A percentile compares a stretch with the other conserved stretches of the same genome.
These are phyloP conservation scores for Chamaea fasciata DNA, from an alignment of 2,113 vertebrate genomes.

Conservation along the genomic window DNA sequence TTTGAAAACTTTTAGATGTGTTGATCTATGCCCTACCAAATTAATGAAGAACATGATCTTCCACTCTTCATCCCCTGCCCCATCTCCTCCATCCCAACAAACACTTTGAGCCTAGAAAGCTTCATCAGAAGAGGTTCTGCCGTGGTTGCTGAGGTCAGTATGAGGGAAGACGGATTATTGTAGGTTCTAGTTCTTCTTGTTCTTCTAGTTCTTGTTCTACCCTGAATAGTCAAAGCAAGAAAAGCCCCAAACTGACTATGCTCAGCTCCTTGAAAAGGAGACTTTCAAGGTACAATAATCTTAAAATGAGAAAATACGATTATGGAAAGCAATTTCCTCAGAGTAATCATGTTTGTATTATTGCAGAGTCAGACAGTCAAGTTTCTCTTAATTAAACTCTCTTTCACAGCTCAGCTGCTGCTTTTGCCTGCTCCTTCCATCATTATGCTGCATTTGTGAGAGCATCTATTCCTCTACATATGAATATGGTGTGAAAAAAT, in stretches of 20 bases:
- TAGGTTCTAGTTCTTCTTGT: background rate
- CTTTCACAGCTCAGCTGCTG: background rate
- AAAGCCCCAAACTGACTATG: background rate
- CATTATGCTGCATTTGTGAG: background rate
- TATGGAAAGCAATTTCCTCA: background rate
- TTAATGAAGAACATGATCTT: background rate
- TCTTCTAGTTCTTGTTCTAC: background rate
- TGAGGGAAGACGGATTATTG: background rate
- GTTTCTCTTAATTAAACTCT: background rate
- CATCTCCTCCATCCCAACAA: background rate
- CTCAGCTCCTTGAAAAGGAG: background rate
- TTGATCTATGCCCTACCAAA: background rate
- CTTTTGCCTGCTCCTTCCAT: background rate
- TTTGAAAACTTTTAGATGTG: background rate
- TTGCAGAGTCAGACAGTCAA: background rate
- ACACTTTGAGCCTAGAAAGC: background rate
- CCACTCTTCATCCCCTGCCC: background rate
- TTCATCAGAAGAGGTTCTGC: background rate
- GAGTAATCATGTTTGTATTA: background rate
- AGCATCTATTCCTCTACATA: background rate
- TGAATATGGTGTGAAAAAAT: background rate
- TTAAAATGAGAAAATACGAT: background rate
- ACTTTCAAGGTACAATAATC: background rate
- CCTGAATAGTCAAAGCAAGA: background rate
- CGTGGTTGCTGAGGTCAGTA: background rate